A percentile compares a stretch with the other conserved stretches of the same genome.
phyloP scores from a whole-genome alignment of 2,888 invertebrate species.

The Pelosia muscerda region DNA sequence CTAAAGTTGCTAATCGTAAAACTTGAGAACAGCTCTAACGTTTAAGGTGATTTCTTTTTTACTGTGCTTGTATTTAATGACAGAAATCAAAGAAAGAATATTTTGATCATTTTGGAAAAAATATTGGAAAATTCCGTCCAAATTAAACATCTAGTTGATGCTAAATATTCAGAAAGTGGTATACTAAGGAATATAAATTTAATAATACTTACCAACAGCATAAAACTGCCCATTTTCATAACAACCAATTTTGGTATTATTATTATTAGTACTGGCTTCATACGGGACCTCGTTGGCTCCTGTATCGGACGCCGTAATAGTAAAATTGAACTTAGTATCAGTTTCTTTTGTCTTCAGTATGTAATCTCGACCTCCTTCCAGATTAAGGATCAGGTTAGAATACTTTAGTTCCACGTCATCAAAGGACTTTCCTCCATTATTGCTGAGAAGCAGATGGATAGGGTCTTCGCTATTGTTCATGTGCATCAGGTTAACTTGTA shows the following conservation, averaged over 20 bases:
- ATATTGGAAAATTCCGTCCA: too few relatives aligned
- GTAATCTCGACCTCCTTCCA: constrained; percentile 79
- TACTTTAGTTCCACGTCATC: constrained; percentile 75
- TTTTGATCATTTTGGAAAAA: too few relatives aligned
- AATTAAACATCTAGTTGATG: too few relatives aligned
- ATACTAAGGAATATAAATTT: background rate
- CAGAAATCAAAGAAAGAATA: too few relatives aligned
- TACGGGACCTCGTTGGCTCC: constrained; percentile 56
- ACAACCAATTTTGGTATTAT: constrained; percentile 69
- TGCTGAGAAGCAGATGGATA: constrained; percentile 76
- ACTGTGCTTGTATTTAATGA: too few relatives aligned
- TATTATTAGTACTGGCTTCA: constrained; percentile 56
- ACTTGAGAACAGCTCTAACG: too few relatives aligned
- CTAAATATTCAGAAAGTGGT: background rate
- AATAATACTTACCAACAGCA: constrained; percentile 70
- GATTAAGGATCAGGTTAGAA: constrained; percentile 75
- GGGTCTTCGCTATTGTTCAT: constrained; percentile 73
- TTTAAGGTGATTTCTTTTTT: too few relatives aligned
- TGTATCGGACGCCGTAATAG: constrained; percentile 69
- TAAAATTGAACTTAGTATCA: constrained; percentile 81
- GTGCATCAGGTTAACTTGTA: constrained; percentile 80
- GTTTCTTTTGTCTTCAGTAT: constrained; percentile 82
- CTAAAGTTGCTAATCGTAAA: too few relatives aligned
- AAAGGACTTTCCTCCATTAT: constrained; percentile 75
- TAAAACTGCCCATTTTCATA: constrained; percentile 75